Evolutionary conservation across 2,797 vertebrate genomes (phyloP).

Genomic region (Pempheris klunzingeri): DNA sequence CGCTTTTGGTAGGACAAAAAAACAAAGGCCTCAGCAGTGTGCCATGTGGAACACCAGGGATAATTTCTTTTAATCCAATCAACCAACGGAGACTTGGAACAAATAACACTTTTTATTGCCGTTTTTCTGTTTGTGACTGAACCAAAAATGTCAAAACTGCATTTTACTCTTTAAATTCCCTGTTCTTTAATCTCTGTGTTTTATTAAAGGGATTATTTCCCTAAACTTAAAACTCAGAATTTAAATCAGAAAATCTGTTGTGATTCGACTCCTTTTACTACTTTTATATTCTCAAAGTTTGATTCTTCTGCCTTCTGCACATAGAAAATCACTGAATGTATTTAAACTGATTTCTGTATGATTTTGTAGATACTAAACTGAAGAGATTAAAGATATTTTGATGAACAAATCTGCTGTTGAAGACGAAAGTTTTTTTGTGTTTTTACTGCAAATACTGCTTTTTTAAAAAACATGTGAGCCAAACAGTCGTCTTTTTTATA

Average conservation of each 20-base stretch:
- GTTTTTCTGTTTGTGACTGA: neutral
- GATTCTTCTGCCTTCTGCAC: neutral
- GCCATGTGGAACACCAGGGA: no score
- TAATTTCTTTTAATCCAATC: no score
- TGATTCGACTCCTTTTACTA: neutral
- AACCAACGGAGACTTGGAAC: no score
- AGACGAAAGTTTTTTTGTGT: no score
- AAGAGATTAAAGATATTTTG: slow-evolving; percentile 56
- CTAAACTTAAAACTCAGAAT: no score
- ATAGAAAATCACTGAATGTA: neutral
- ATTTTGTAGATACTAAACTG: slow-evolving; percentile 46
- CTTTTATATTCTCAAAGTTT: neutral
- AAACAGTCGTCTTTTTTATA: no score
- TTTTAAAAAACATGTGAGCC: no score
- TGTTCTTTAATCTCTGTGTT: no score
- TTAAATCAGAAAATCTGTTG: neutral
- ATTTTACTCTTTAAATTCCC: no score
- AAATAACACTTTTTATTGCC: neutral
- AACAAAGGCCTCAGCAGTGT: no score
- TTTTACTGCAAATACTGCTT: no score
- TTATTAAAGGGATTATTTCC: neutral
- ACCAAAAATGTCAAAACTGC: neutral
- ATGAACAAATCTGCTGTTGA: slow-evolving; percentile 6
- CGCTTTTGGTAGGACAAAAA: no score
- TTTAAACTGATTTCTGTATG: slow-evolving; percentile 22